A percentile compares a stretch with the other conserved stretches of the same genome.
Evolutionary conservation across 2,797 vertebrate species (phyloP).

Genomic region (Enteromius unitaeniatus): DNA sequence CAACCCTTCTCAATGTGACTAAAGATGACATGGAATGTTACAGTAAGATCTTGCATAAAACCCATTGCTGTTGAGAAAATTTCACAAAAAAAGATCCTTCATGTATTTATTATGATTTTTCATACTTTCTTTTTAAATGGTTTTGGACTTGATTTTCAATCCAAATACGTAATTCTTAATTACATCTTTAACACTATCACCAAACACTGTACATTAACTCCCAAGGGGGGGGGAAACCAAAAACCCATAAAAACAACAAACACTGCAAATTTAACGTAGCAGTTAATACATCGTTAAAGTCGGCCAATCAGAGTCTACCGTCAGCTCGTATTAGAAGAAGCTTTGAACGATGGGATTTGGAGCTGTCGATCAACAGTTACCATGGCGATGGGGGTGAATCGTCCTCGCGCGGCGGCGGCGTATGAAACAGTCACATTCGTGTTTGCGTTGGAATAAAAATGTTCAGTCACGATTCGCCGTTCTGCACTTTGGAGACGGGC

Average conservation of each 20-base stretch:
- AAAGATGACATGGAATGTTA: slow-evolving; percentile 98
- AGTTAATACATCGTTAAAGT: slow-evolving; percentile 77
- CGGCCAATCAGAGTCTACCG: slow-evolving; percentile 76
- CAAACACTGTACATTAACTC: slow-evolving; percentile 89
- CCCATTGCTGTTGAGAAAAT: slow-evolving; percentile 90
- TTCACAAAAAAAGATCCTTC: slow-evolving; percentile 84
- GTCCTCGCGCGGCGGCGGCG: slow-evolving; percentile 32
- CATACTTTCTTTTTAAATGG: slow-evolving; percentile 60
- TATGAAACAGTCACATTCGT: slow-evolving; percentile 77
- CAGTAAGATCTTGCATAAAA: slow-evolving; percentile 98
- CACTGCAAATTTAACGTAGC: slow-evolving; percentile 81
- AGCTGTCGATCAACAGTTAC: slow-evolving; percentile 33
- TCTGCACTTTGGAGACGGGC: slow-evolving; percentile 93
- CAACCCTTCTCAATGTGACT: slow-evolving; percentile 91
- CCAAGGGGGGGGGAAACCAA: slow-evolving; percentile 54
- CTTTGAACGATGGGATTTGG: slow-evolving; percentile 62
- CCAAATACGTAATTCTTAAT: slow-evolving; percentile 80
- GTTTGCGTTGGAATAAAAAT: slow-evolving; percentile 63
- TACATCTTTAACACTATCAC: slow-evolving; percentile 87
- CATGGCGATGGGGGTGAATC: slow-evolving; percentile 48
- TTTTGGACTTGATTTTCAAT: slow-evolving; percentile 62
- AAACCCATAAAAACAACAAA: slow-evolving; percentile 71
- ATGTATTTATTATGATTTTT: slow-evolving; percentile 61
- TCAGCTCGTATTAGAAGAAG: slow-evolving; percentile 76
- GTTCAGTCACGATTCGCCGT: slow-evolving; percentile 83